Base-by-base conservation (phyloP, 2,888 invertebrate genomes). In the Galerucella nymphaeae region DNA sequence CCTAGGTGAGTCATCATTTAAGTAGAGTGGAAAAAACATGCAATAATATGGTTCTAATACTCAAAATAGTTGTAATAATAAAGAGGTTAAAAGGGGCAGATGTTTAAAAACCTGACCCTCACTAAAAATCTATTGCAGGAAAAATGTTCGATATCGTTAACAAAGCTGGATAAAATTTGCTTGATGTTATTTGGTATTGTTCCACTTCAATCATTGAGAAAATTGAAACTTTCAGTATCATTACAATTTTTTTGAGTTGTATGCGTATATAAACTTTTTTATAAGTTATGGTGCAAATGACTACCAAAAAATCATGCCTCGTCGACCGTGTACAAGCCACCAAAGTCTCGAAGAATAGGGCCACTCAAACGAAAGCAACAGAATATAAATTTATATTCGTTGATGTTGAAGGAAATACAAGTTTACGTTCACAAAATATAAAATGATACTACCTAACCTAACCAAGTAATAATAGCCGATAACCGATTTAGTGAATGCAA, bases 1-100 rank as follows among this genome's bases (percentile, higher is more conserved):
- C 10, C 57, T 16, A 57, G 14, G 68, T 75, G 75, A 75, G 57
- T 75, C 75, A 75, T 59, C 63, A 58, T 13, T 42, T 67, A 63
- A 72, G 67, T 58, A 42, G 20, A 63, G 50, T 45, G 1, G 42
- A 55, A 45, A 53, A 53, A 38, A 59, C 68, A 70, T 57, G 70
- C 57, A 23, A 67, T 63, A 48, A 67, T 53, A 58, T 63, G 64
- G 48, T 61, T 71, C 48, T 64, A 23, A 23, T 18, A 53, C 18
- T 38, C 23, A 2, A 53, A 59, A 61, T 67, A 18, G 59, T 9
- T 18, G 23, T 30, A 10, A 16, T 8, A 18, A 16, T 41, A n/a
- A 11, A 42, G 20, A 62, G 61, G 61, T 62, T 62, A 23, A 38
- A 41, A 42, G 41, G 11, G 42, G 30, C 59, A 59, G 59, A 59